phyloP scores from a whole-genome alignment of 2,888 invertebrate genomes.

The Microplitis manilae region DNA sequence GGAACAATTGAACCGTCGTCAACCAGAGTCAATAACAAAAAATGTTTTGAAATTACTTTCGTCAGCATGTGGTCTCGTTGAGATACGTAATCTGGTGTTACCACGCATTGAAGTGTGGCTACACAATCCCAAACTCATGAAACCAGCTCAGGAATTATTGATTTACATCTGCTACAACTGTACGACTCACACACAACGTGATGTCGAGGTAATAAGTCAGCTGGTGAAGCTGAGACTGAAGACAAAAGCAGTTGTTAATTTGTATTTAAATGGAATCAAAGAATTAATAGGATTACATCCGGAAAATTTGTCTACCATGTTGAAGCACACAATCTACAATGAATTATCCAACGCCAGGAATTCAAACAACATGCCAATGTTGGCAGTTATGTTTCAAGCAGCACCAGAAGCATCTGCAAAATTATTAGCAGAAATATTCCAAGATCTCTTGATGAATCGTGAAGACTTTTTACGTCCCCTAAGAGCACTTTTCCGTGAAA shows the following conservation, averaged over 20 bases:
- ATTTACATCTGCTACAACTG: slow-evolving; percentile 94
- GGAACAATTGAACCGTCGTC: slow-evolving; percentile 88
- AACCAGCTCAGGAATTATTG: slow-evolving; percentile 92
- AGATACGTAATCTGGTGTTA: slow-evolving; percentile 86
- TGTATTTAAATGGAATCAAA: slow-evolving; percentile 90
- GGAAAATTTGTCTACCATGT: slow-evolving; percentile 86
- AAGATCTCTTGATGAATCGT: slow-evolving; percentile 87
- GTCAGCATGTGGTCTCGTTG: slow-evolving; percentile 88
- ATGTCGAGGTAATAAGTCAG: slow-evolving; percentile 85
- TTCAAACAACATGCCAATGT: slow-evolving; percentile 94
- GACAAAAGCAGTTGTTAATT: slow-evolving; percentile 91
- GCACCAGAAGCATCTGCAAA: slow-evolving; percentile 87
- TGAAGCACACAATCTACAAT: slow-evolving; percentile 95
- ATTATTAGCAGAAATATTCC: slow-evolving; percentile 87
- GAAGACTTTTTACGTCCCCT: slow-evolving; percentile 93
- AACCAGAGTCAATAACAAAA: slow-evolving; percentile 87
- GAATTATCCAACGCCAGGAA: slow-evolving; percentile 93
- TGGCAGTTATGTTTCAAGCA: slow-evolving; percentile 90
- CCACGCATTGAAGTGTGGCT: slow-evolving; percentile 93
- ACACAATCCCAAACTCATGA: slow-evolving; percentile 94
- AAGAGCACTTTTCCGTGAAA: slow-evolving; percentile 89
- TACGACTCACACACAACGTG: slow-evolving; percentile 78
- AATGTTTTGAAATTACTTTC: slow-evolving; percentile 90
- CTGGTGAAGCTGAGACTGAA: slow-evolving; percentile 93
- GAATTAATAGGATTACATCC: slow-evolving; percentile 90